Evolutionary conservation across 2,888 invertebrate genomes (phyloP).

Genomic region (Poecilus cupreus): DNA sequence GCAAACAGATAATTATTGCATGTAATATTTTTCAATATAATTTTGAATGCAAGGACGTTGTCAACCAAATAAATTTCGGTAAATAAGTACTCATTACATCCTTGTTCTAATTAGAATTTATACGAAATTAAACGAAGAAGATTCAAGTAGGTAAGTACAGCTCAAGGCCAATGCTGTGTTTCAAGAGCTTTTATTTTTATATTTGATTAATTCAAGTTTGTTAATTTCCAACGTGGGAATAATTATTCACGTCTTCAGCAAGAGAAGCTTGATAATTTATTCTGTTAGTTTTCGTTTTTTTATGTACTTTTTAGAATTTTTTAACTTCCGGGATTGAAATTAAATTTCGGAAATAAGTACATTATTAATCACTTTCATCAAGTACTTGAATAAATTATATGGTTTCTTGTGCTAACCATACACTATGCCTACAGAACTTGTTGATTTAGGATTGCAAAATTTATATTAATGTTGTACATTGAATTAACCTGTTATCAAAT

Average conservation of each 20-base stretch:
- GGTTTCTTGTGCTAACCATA: no score
- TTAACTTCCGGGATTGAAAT: no score
- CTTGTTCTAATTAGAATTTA: conserved; percentile 23
- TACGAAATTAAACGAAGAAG: neutral
- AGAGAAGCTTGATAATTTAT: no score
- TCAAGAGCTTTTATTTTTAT: neutral
- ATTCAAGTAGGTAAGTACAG: neutral
- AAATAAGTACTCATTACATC: conserved; percentile 15
- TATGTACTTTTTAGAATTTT: neutral
- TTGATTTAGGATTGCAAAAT: no score
- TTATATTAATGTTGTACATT: no score
- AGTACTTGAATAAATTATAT: no score
- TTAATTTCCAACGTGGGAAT: neutral
- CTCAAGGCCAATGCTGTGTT: neutral
- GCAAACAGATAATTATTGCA: conserved; percentile 40
- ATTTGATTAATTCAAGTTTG: neutral
- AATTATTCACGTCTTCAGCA: neutral
- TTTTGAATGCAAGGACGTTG: conserved; percentile 28
- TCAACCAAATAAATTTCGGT: conserved; percentile 42
- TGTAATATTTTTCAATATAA: conserved; percentile 10
- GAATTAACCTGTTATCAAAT: no score
- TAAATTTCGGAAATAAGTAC: no score
- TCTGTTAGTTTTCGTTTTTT: neutral
- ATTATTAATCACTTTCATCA: no score
- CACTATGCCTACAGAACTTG: no score